Conservation (phyloP, 2,888 invertebrate genomes). For the Phyllotreta cruciferae region DNA sequence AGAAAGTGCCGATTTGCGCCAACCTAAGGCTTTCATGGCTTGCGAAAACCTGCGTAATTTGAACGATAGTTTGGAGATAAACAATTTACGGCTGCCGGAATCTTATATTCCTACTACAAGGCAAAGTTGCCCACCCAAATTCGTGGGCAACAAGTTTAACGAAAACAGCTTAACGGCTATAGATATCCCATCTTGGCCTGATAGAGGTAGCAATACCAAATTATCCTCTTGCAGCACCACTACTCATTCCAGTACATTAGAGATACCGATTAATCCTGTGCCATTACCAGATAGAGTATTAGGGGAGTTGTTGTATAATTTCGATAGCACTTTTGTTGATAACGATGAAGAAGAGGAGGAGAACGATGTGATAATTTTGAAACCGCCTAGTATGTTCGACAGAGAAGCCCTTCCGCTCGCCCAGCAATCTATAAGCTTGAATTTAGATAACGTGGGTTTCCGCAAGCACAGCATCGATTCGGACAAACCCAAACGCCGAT, state of each 20-base stretch:
- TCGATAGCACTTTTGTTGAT: conserved; percentile 50
- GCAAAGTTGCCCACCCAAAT: conserved; percentile 73
- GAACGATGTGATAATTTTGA: conserved; percentile 55
- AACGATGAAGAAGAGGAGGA: conserved; percentile 43
- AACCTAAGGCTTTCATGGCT: conserved; percentile 65
- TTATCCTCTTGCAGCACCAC: conserved; percentile 50
- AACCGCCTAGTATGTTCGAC: conserved; percentile 69
- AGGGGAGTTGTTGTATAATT: conserved; percentile 65
- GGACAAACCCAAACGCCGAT: conserved; percentile 63
- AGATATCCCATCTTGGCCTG: conserved; percentile 64
- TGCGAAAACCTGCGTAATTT: conserved; percentile 74
- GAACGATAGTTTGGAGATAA: conserved; percentile 67
- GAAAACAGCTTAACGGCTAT: conserved; percentile 64
- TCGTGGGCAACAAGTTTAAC: conserved; percentile 67
- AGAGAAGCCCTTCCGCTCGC: too few species aligned
- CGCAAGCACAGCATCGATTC: conserved; percentile 67
- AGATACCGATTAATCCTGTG: conserved; percentile 62
- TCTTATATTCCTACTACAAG: conserved; percentile 59
- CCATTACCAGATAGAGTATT: conserved; percentile 64
- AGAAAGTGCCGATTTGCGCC: conserved; percentile 67
- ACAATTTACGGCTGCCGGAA: conserved; percentile 47
- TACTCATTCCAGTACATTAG: conserved; percentile 67
- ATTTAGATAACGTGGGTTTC: conserved; percentile 53
- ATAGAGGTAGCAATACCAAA: conserved; percentile 56
- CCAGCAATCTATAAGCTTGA: conserved; percentile 45